Percentiles rank a stretch among this genome's conserved stretches.
phyloP scores from a whole-genome alignment of 2,113 vertebrate genomes.

The Cavia aperea region DNA sequence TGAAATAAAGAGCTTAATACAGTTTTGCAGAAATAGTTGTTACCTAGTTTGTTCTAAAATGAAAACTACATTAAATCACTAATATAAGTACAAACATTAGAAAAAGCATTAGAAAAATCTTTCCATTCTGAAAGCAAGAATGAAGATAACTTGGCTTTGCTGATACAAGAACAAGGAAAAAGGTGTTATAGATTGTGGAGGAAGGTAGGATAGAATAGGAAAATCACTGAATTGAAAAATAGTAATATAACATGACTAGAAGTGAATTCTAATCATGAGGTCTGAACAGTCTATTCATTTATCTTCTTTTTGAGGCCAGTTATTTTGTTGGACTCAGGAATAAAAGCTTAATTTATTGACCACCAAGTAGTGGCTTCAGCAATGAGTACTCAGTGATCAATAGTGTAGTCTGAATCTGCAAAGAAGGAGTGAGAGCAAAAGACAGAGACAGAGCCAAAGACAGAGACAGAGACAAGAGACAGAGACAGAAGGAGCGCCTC shows the following conservation, averaged over 20 bases:
- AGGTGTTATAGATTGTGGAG: slow-evolving; percentile 2
- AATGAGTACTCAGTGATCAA: slow-evolving; percentile 60
- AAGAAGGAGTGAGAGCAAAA: not conserved
- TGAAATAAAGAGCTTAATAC: not conserved
- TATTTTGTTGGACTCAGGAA: slow-evolving; percentile 57
- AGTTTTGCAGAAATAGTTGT: not conserved
- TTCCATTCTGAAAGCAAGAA: slow-evolving; percentile 3
- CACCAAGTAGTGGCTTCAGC: slow-evolving; percentile 40
- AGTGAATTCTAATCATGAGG: slow-evolving; percentile 59
- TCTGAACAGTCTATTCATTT: slow-evolving; percentile 54
- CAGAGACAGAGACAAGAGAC: no score
- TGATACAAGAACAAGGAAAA: not conserved
- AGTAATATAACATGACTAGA: slow-evolving; percentile 51
- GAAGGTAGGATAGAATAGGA: slow-evolving; percentile 16
- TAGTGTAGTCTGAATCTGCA: slow-evolving; percentile 41
- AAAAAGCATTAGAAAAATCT: slow-evolving; percentile 18
- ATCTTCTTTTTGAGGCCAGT: slow-evolving; percentile 63
- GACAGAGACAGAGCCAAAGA: not conserved
- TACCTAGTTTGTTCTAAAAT: slow-evolving; percentile 6
- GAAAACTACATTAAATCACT: not conserved
- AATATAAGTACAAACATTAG: not conserved
- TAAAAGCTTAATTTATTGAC: slow-evolving; percentile 66
- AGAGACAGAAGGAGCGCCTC: not conserved
- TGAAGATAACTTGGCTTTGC: not conserved
- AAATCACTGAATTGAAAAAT: slow-evolving; percentile 57